Conservation (phyloP, 1,140 invertebrate genomes). For the Agrypnia vestita region DNA sequence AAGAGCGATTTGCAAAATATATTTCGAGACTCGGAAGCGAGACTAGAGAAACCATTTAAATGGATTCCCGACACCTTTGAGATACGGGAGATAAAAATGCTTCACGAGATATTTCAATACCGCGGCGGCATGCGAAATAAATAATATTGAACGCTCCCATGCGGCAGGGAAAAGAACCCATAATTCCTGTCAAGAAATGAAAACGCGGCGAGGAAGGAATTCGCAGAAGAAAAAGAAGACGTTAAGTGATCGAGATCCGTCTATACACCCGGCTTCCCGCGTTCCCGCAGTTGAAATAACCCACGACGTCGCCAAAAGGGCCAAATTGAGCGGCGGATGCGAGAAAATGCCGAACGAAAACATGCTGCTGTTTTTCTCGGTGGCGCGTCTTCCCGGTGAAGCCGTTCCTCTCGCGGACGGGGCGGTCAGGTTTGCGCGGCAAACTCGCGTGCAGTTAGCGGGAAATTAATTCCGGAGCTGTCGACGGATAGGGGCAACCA, state of each 20-base stretch:
- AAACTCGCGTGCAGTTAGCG: conserved; percentile 28
- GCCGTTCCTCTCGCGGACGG: background rate
- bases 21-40: background rate
- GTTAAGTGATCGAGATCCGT: conserved; percentile 20
- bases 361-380: background rate
- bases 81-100: conserved; percentile 14
- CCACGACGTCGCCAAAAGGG: background rate
- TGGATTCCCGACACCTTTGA: conserved; percentile 28
- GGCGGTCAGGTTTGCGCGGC: background rate
- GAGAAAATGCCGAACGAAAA: background rate
- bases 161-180: conserved; percentile 9
- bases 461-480: conserved; percentile 18
- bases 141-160: conserved; percentile 8
- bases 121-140: conserved; percentile 16
- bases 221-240: conserved; percentile 6
- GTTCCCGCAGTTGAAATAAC: background rate
- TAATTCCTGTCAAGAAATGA: conserved; percentile 36
- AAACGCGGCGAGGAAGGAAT: conserved; percentile 12
- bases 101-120: conserved; percentile 20
- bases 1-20: no score
- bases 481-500: conserved; percentile 1
- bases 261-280: conserved; percentile 1
- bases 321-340: background rate
- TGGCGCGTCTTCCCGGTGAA: background rate
- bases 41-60: conserved; percentile 29